Percentiles rank a stretch among this genome's conserved stretches.
Evolutionary conservation across 2,888 invertebrate species (phyloP).

Genomic region (Xestobium rufovillosum): DNA sequence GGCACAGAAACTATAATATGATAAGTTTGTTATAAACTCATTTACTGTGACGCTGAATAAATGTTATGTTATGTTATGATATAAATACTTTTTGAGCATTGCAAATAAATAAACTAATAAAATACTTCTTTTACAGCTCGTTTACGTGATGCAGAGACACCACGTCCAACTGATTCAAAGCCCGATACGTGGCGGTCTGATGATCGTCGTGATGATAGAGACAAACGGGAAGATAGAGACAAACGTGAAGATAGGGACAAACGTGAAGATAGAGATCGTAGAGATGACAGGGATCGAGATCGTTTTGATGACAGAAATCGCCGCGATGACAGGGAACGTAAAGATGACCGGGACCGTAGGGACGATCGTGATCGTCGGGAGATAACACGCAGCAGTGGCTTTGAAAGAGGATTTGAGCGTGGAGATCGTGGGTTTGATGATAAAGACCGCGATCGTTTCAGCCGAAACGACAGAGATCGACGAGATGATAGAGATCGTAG

Average conservation of each 20-base stretch:
- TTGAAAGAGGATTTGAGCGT: no score
- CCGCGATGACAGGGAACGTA: constrained; percentile 10
- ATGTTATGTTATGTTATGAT: no score
- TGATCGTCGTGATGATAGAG: no score
- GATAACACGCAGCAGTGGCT: constrained; percentile 9
- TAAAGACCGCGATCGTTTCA: constrained; percentile 2
- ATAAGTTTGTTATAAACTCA: no score
- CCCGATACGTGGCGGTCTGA: constrained; percentile 14
- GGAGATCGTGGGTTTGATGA: no score
- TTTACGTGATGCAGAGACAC: no score
- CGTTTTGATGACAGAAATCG: constrained; percentile 4
- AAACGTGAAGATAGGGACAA: background rate
- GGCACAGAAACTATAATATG: no score
- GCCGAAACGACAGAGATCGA: background rate
- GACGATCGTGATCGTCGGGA: constrained; percentile 12
- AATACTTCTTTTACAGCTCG: no score
- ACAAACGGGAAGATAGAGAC: background rate
- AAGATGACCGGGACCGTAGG: constrained; percentile 9
- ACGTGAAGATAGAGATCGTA: constrained; percentile 8
- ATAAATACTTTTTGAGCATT: no score
- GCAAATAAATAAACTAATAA: no score
- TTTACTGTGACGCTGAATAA: no score
- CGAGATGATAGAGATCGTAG: constrained; percentile 9
- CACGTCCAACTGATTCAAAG: no score
- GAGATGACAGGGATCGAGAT: constrained; percentile 15